Percentiles rank a stretch among this genome's conserved stretches.
phyloP scores from a whole-genome alignment of 2,113 vertebrate genomes.

The Trogon surrucura region DNA sequence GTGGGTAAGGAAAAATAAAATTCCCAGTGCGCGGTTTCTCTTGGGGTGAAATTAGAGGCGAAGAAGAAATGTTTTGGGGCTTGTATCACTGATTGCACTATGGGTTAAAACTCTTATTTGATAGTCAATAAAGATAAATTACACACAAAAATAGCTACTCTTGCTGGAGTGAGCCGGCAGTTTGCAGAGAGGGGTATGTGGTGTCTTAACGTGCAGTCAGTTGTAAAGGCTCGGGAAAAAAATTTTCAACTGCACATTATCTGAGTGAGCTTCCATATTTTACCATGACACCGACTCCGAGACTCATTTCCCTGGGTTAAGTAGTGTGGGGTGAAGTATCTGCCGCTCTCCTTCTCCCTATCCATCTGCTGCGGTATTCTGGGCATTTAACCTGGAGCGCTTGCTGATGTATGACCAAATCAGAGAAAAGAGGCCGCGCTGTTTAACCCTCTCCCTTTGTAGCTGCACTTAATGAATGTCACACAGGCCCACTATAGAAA shows the following conservation, averaged over 20 bases:
- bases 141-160: background rate
- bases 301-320: conserved; percentile 72
- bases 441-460: conserved; percentile 71
- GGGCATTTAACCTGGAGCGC: conserved; percentile 53
- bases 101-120: conserved; percentile 16
- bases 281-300: conserved; percentile 69
- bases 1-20: background rate
- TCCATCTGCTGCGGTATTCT: conserved; percentile 58
- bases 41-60: background rate
- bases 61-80: background rate
- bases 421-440: conserved; percentile 66
- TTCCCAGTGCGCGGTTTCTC: background rate
- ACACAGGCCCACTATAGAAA: conserved; percentile 72
- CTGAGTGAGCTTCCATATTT: conserved; percentile 76
- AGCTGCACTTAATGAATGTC: conserved; percentile 78
- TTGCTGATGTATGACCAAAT: conserved; percentile 50
- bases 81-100: background rate
- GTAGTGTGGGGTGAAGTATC: conserved; percentile 72
- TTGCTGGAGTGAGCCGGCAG: background rate
- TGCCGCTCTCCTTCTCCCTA: conserved; percentile 49
- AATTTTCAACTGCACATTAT: conserved; percentile 63
- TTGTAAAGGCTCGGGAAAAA: conserved; percentile 13
- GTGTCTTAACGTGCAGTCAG: conserved; percentile 38
- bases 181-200: background rate
- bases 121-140: conserved; percentile 51